Conservation (phyloP, 2,888 invertebrate species). For the Eupithecia subumbrata region DNA sequence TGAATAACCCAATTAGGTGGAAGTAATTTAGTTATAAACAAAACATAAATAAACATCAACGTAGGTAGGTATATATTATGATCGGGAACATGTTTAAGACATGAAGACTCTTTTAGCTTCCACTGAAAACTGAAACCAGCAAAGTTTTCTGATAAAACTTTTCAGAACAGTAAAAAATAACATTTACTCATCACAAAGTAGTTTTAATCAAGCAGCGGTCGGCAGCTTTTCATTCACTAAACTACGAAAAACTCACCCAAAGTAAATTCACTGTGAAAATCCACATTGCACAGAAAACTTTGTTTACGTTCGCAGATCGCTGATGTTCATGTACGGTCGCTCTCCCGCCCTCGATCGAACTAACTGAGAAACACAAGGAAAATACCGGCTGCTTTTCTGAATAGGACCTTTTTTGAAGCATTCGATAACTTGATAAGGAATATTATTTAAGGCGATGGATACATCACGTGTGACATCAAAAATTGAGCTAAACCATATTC, state of each 20-base stretch:
- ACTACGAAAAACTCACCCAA: conserved; percentile 14
- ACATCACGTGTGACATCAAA: not conserved
- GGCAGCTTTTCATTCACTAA: not conserved
- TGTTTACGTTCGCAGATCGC: not conserved
- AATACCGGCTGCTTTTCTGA: not conserved
- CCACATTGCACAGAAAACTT: conserved; percentile 14
- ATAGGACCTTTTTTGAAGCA: not conserved
- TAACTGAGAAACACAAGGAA: conserved; percentile 23
- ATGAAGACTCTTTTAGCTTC: not conserved
- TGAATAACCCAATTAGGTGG: not conserved
- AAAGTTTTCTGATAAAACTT: not conserved
- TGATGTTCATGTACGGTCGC: conserved; percentile 15
- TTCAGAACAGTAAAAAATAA: not conserved
- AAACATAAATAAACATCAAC: not conserved
- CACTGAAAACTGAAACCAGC: not conserved
- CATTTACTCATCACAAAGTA: not conserved
- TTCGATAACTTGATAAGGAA: not conserved
- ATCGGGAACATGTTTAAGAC: not conserved
- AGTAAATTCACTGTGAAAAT: not conserved
- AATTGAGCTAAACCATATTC: not conserved
- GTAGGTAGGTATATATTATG: not conserved
- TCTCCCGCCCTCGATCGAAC: conserved; percentile 12
- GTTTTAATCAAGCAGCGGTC: not conserved
- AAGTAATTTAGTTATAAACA: not conserved
- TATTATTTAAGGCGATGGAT: not conserved